phyloP scores from a whole-genome alignment of 2,113 vertebrate genomes.

The Copsychus sechellarum region DNA sequence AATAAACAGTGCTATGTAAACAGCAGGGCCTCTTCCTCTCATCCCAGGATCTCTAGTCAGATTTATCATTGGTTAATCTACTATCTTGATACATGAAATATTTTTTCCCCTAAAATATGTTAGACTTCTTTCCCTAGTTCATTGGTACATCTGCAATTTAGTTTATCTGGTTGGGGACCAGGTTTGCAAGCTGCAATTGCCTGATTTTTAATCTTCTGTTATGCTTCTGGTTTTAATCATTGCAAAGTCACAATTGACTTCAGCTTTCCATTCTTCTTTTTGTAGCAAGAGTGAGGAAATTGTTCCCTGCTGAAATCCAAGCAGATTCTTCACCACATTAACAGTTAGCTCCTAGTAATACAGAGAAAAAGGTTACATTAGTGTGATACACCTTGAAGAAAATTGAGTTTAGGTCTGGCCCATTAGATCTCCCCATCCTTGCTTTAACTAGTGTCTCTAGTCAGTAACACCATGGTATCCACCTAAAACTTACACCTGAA shows the following conservation, averaged over 20 bases:
- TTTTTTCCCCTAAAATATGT: neutral
- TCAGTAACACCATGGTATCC: neutral
- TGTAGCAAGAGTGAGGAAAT: neutral
- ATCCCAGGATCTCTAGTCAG: neutral
- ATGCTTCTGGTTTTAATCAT: neutral
- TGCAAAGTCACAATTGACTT: neutral
- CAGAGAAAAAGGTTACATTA: neutral
- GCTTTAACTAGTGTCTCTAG: neutral
- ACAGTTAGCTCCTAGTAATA: neutral
- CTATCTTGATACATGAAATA: neutral
- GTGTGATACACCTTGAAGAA: neutral
- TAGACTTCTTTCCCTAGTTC: neutral
- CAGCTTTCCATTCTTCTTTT: neutral
- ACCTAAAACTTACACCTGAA: neutral
- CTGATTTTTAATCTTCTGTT: neutral
- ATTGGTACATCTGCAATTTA: slow-evolving; percentile 1
- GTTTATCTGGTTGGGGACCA: neutral
- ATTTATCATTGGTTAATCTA: slow-evolving; percentile 18
- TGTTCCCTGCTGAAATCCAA: neutral
- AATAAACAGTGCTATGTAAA: slow-evolving; percentile 57
- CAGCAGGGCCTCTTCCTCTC: slow-evolving; percentile 41
- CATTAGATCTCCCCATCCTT: neutral
- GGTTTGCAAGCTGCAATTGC: neutral
- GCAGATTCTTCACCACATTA: neutral
- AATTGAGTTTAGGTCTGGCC: neutral